Base-by-base conservation (phyloP, 2,888 invertebrate species). In the Siphlonurus alternatus region DNA sequence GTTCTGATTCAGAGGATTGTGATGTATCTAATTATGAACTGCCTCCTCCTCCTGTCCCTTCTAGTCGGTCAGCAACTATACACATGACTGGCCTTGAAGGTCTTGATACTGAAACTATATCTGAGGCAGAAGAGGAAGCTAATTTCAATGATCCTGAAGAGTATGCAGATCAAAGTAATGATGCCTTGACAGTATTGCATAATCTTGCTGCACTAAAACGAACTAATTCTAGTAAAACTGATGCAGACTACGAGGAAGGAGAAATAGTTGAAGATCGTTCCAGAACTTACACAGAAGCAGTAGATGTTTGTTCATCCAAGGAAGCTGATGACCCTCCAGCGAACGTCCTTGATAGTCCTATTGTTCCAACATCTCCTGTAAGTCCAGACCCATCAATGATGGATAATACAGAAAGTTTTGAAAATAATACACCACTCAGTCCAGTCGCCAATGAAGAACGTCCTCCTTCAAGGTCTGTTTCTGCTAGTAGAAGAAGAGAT, bases 81-180 rank as follows among this genome's bases (percentile, higher is more conserved):
- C 38, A 38, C 5, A 38, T 38, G 38, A 38, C 69, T n/a, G 80
- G 78, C 1, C 73, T 81, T 64, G 80, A 78, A 69, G 86, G 83
- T 1, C 80, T 87, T 67, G 87, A 84, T 70, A 87, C 87, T 0
- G 88, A 88, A 75, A 77, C 87, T 73, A 87, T 88, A 69, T 88
- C 88, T 0, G 86, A 86, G 71, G 87, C 87, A 67, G 86, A 85
- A 71, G 83, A 82, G 59, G 80, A 83, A 67, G 82, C 81, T 67
- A 79, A 84, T 74, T 84, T 84, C 72, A 83, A 83, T 63, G 84
- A 83, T 76, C 76, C 5, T 76, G 76, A 66, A 75, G 78, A 66
- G 2, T 67, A 68, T 19, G 70, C 69, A 60, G 68, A 67, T 7
- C 68, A 70, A 18, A 64, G 65, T 0, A 65, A 65, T 15, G 23